phyloP scores from a whole-genome alignment of 2,888 invertebrate genomes.

The Exephanes ischioxanthus region DNA sequence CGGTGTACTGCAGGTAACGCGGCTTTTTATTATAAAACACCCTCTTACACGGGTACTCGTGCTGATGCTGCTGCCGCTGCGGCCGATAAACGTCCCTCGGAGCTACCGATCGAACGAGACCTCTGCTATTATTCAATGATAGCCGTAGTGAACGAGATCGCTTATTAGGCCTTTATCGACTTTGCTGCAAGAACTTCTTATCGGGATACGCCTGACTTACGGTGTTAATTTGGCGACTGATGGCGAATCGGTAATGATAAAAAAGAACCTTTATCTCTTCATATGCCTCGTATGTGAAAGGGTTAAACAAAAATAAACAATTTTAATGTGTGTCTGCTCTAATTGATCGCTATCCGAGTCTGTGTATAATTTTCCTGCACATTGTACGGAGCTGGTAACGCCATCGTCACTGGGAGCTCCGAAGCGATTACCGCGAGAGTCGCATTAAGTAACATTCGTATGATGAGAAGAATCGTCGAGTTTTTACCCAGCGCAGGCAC shows the following conservation, averaged over 20 bases:
- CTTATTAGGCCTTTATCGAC: conserved; percentile 45
- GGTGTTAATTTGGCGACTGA: conserved; percentile 32
- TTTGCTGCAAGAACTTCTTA: conserved; percentile 20
- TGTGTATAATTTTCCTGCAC: not conserved
- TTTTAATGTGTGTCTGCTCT: not conserved
- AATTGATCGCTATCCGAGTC: not conserved
- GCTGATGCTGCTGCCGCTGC: not conserved
- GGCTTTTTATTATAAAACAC: conserved; percentile 40
- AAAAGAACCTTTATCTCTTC: not conserved
- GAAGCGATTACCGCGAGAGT: not conserved
- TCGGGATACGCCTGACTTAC: conserved; percentile 11
- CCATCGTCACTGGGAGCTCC: conserved; percentile 19
- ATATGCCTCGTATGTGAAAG: not conserved
- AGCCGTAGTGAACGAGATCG: conserved; percentile 56
- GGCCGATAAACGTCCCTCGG: conserved; percentile 1
- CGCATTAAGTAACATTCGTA: not conserved
- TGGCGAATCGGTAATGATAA: conserved; percentile 27
- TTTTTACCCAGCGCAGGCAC: conserved; percentile 43
- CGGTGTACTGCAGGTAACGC: conserved; percentile 35
- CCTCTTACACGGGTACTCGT: conserved; percentile 22
- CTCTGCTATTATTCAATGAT: conserved; percentile 62
- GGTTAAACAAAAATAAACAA: not conserved
- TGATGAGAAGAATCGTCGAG: conserved; percentile 48
- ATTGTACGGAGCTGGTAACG: not conserved
- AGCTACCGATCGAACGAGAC: conserved; percentile 32